Conservation (phyloP, 2,888 invertebrate genomes). For the Serripes groenlandicus region DNA sequence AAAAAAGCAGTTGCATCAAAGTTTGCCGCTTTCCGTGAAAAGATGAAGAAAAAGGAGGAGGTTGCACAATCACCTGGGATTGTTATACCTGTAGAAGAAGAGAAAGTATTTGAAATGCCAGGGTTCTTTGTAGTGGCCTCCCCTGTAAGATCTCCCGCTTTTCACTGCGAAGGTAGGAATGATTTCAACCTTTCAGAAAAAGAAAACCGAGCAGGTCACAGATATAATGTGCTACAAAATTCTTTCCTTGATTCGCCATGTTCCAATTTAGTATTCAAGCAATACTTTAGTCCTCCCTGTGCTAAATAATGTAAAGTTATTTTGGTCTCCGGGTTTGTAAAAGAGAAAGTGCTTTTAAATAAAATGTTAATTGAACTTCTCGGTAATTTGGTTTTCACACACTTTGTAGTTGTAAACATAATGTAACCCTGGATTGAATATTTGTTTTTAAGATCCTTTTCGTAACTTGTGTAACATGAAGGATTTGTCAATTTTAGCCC, state of each 20-base stretch:
- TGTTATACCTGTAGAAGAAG: slow-evolving; percentile 35
- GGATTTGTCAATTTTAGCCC: too few relatives aligned
- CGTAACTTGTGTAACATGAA: too few relatives aligned
- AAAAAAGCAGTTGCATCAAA: slow-evolving; percentile 77
- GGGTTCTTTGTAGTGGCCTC: slow-evolving; percentile 83
- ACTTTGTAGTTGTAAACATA: too few relatives aligned
- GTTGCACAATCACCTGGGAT: slow-evolving; percentile 32
- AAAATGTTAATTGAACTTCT: too few relatives aligned
- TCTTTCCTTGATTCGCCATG: not conserved
- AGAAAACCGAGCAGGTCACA: too few relatives aligned
- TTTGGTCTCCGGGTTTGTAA: too few relatives aligned
- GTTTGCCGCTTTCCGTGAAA: slow-evolving; percentile 83
- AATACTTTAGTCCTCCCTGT: too few relatives aligned
- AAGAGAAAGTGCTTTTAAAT: too few relatives aligned
- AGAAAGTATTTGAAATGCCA: slow-evolving; percentile 80
- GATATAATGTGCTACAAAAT: not conserved
- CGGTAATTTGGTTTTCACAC: too few relatives aligned
- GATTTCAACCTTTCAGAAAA: not conserved
- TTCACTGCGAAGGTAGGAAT: slow-evolving; percentile 77
- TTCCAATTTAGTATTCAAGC: not conserved
- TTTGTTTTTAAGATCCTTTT: too few relatives aligned
- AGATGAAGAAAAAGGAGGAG: slow-evolving; percentile 75
- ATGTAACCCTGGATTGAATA: too few relatives aligned
- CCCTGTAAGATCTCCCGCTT: slow-evolving; percentile 74
- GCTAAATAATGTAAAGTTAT: too few relatives aligned